Conservation (phyloP, 2,888 invertebrate species). For the Esperia sulphurella region DNA sequence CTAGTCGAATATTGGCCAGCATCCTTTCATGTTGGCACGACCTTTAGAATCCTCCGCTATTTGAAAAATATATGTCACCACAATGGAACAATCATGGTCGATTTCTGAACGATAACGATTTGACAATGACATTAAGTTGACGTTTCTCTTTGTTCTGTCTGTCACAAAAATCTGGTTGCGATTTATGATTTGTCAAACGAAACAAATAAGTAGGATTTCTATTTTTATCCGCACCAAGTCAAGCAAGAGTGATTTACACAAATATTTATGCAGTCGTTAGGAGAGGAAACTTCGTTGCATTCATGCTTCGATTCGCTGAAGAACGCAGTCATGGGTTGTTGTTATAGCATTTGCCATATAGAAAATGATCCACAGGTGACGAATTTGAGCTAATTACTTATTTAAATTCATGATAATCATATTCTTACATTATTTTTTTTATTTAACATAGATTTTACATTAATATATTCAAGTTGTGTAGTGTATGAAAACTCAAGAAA, state of each 20-base stretch:
- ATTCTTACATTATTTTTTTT: too few relatives aligned
- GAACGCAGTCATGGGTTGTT: conserved; percentile 82
- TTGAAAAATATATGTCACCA: too few relatives aligned
- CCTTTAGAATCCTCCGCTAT: too few relatives aligned
- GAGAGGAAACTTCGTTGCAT: conserved; percentile 65
- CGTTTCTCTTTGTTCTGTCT: not conserved
- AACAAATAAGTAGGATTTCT: conserved; percentile 46
- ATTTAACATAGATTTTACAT: conserved; percentile 3
- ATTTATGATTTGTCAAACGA: conserved; percentile 14
- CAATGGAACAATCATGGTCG: too few relatives aligned
- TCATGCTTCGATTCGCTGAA: conserved; percentile 73
- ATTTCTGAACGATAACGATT: not conserved
- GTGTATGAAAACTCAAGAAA: too few relatives aligned
- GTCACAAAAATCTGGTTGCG: too few relatives aligned
- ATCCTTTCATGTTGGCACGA: too few relatives aligned
- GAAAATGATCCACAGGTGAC: conserved; percentile 83
- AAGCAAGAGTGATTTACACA: conserved; percentile 46
- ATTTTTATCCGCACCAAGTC: conserved; percentile 53
- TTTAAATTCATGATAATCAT: conserved; percentile 14
- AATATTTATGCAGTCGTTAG: conserved; percentile 73
- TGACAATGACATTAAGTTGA: not conserved
- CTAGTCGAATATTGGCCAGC: too few relatives aligned
- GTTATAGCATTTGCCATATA: conserved; percentile 86
- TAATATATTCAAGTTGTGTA: not conserved
- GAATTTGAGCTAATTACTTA: conserved; percentile 5